Base-by-base conservation (phyloP, 2,797 vertebrate species). In the Anguilla obscura region DNA sequence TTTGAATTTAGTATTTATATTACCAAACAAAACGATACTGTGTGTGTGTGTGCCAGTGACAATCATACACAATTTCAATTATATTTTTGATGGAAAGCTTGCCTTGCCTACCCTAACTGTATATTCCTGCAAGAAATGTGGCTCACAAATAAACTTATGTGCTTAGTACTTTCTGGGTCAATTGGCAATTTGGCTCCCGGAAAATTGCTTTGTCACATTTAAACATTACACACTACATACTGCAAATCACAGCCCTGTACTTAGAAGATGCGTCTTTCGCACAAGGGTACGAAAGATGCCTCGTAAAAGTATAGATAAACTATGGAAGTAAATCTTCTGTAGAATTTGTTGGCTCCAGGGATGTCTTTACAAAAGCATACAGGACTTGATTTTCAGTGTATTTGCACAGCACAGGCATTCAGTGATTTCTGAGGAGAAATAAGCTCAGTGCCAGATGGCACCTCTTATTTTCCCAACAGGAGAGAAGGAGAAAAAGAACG, bases 401-500 rank as follows among this genome's bases (percentile, higher is more conserved):
- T 76, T 76, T 76, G 74, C 74, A 76, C 33, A 76, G 33, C 6
- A 40, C 14, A 40, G 3, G 40, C 3, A 33, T 76, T 76, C 9
- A 21, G 4, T 40, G 74, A 76, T 76, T 76, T 40, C 74, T 76
- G 74, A 21, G 74, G 74, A 76, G 30, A n/a, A 76, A 76, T 76
- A 76, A 40, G 74, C 4, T 36, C 14, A 36, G 74, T 40, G 30
- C 33, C 74, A 76, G 14, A 40, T 76, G 33, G 74, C 18, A 36
- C 71, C 69, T 76, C 71, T 40, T 24, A 33, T 76, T 76, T 36
- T 18, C 30, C 74, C 5, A 40, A 36, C 3, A n/a, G 27, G n/a
- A 30, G n/a, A 71, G 60, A 24, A 66, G 60, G 60, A 66, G 27
- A 30, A 30, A 33, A 33, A 40, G 33, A 36, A 12, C 21, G 33